Conservation (phyloP, 30 jellyfish, hydroid and myxozoan genomes). For the Turritopsis rubra region DNA sequence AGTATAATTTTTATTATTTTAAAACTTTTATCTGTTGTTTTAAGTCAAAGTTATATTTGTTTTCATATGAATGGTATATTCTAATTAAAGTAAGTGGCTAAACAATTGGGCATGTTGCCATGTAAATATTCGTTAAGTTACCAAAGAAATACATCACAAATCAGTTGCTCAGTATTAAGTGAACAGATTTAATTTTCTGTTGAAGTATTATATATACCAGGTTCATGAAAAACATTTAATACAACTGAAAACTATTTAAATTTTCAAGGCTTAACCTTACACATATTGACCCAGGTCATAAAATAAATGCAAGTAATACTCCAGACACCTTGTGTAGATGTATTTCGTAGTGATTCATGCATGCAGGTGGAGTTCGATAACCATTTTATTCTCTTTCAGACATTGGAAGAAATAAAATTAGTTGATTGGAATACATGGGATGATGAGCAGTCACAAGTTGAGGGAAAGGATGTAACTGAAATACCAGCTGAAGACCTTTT, state of each 20-base stretch:
- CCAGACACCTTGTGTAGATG: background rate
- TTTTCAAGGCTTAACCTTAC: too few relatives aligned
- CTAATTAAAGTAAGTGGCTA: background rate
- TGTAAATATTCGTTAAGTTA: too few relatives aligned
- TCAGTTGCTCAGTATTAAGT: too few relatives aligned
- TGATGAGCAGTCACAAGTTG: constrained; percentile 14
- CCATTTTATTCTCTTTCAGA: background rate
- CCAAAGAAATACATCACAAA: too few relatives aligned
- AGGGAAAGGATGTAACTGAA: background rate
- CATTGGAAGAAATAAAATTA: constrained; percentile 5
- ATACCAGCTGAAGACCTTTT: constrained; percentile 27
- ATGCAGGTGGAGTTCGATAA: background rate
- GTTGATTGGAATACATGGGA: constrained; percentile 38
- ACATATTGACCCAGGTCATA: too few relatives aligned
- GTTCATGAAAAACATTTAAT: too few relatives aligned
- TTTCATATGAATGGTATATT: background rate
- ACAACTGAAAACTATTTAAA: too few relatives aligned
- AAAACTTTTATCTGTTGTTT: background rate
- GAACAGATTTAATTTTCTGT: too few relatives aligned
- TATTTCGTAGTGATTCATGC: background rate
- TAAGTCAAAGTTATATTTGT: background rate
- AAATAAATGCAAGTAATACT: background rate
- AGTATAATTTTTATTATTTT: background rate
- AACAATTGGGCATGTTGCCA: background rate
- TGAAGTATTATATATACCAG: too few relatives aligned